phyloP scores from a whole-genome alignment of 2,113 vertebrate species.

The Neogale vison region DNA sequence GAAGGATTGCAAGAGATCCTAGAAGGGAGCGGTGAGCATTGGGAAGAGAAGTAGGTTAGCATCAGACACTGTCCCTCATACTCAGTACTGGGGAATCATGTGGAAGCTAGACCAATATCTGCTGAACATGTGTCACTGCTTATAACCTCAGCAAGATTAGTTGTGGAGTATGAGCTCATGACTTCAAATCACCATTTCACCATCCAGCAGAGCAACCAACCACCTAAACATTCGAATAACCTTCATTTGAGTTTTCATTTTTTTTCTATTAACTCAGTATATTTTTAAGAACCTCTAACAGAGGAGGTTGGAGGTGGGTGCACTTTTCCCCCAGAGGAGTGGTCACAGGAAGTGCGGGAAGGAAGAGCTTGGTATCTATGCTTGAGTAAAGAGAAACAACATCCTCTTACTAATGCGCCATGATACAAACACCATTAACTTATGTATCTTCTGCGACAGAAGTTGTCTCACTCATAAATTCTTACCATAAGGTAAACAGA shows the following conservation, averaged over 20 bases:
- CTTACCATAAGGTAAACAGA: not conserved
- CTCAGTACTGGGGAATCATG: not conserved
- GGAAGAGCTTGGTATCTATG: not conserved
- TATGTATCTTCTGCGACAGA: not conserved
- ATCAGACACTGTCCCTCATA: not conserved
- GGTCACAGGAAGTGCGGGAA: not conserved
- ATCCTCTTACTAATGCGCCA: not conserved
- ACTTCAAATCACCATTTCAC: not conserved
- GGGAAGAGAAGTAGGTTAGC: not conserved
- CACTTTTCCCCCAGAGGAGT: not conserved
- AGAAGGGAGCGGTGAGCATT: not conserved
- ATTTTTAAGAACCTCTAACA: not conserved
- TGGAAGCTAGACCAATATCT: not conserved
- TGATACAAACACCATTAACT: not conserved
- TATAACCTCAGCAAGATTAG: not conserved
- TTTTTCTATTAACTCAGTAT: not conserved
- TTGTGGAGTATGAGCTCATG: not conserved
- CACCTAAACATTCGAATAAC: not conserved
- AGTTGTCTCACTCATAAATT: not conserved
- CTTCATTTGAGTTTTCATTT: not conserved
- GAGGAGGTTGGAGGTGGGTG: too few species aligned
- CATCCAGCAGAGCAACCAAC: not conserved
- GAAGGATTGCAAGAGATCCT: not conserved
- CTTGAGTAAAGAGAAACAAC: not conserved
- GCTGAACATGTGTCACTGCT: not conserved